These are phyloP conservation scores for Mythimna pallens DNA, from an alignment of 2,888 invertebrate genomes.

Conservation along the genomic window DNA sequence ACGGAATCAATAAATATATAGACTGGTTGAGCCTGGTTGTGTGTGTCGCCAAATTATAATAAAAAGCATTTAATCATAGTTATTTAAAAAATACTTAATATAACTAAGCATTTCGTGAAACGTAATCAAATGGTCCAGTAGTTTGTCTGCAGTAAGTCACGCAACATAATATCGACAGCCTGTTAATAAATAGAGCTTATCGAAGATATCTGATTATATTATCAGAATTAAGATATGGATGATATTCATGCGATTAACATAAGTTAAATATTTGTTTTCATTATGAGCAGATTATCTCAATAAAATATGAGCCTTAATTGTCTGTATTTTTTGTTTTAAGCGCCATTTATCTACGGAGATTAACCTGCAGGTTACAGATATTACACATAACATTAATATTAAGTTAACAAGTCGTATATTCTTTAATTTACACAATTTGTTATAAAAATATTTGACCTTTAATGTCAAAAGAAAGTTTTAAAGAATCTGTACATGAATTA, in stretches of 20 bases:
- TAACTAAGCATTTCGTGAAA: not conserved
- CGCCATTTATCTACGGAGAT: constrained; percentile 44
- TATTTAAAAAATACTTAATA: not conserved
- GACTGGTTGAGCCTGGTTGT: too few species aligned
- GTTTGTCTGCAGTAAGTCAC: constrained; percentile 10
- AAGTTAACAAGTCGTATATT: constrained; percentile 14
- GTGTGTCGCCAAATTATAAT: not conserved
- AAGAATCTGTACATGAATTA: not conserved
- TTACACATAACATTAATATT: constrained; percentile 37
- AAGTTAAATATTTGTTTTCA: constrained; percentile 54
- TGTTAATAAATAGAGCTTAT: constrained; percentile 41
- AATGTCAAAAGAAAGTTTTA: constrained; percentile 1
- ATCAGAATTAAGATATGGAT: constrained; percentile 45
- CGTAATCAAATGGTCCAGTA: not conserved
- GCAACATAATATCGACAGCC: not conserved
- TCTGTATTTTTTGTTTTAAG: constrained; percentile 49
- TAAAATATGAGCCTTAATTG: constrained; percentile 36
- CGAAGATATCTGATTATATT: constrained; percentile 51
- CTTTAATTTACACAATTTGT: constrained; percentile 28
- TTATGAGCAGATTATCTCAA: constrained; percentile 42
- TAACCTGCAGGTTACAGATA: constrained; percentile 44
- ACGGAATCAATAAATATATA: not conserved
- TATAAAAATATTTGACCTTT: constrained; percentile 12
- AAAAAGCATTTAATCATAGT: not conserved
- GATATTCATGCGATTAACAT: constrained; percentile 54